Base-by-base conservation (phyloP, 2,797 vertebrate genomes). In the Phoxinus dragarum region DNA sequence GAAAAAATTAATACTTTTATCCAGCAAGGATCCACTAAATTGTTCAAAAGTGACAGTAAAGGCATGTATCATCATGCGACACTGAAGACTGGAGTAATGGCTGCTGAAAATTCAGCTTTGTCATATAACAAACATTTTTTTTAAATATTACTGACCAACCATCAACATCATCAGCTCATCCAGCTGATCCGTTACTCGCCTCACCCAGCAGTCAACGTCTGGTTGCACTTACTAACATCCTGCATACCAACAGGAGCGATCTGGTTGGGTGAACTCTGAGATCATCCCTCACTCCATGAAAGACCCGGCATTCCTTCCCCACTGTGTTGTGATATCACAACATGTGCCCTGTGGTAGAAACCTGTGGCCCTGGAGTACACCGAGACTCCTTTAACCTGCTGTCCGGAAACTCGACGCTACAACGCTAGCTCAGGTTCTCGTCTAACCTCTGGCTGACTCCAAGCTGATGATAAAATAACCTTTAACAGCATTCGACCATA, bases 151-250 rank as follows among this genome's bases (percentile, higher is more conserved):
- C n/a, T 34, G 5, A 54, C 5, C 73, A 49, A 49, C 47, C 11
- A 23, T 54, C 31, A 75, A 38, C 3, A 75, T 69, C 10, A 66
- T 68, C 12, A 67, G 34, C 21, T 64, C 38, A 74, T 40, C 68
- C 68, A 82, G 47, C 67, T 69, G n/a, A 34, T 21, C 21, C 8
- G 3, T 38, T 66, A 61, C 44, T 74, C 9, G 9, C 40, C 52
- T 61, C 67, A 59, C 68, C 52, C 47, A 72, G 38, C 40, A 66
- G 40, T 64, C 71, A 73, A 44, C 0, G 56, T 82, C 81, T 82
- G 81, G 80, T 76, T 67, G 56, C 64, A 82, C 81, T 84, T 79
- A 86, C 54, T 56, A 67, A 82, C 47, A 86, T 78, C 54, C 52
- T 72, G 52, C 73, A 38, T 42, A 73, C 59, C 59, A 78, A 52